Evolutionary conservation across 2,797 vertebrate species (phyloP).

Genomic region (Percopsis omiscomaycus): DNA sequence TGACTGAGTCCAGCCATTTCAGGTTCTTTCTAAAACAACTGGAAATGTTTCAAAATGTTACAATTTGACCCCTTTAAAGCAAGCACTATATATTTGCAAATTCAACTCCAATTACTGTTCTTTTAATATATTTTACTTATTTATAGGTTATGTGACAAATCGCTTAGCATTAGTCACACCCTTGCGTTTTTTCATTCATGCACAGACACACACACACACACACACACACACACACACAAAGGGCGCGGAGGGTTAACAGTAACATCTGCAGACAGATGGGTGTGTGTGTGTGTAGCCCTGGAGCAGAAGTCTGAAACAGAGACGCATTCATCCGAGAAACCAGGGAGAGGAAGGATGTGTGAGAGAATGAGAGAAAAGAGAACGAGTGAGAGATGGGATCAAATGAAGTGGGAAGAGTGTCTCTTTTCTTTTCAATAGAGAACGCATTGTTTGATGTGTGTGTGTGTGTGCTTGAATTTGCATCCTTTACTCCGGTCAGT

Average conservation of each 20-base stretch:
- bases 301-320: slow-evolving; percentile 73
- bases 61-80: too few species aligned
- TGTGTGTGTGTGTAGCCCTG: slow-evolving; percentile 66
- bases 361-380: slow-evolving; percentile 61
- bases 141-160: too few species aligned
- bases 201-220: slow-evolving; percentile 22
- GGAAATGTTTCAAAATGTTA: too few species aligned
- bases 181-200: not conserved
- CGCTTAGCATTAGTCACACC: too few species aligned
- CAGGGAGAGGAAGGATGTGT: slow-evolving; percentile 76
- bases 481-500: slow-evolving; percentile 40
- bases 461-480: slow-evolving; percentile 26
- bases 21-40: too few species aligned
- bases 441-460: slow-evolving; percentile 73
- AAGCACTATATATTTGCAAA: too few species aligned
- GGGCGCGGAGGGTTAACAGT: slow-evolving; percentile 34
- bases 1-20: too few species aligned
- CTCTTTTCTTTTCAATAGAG: slow-evolving; percentile 75
- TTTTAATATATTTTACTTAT: too few species aligned
- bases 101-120: too few species aligned
- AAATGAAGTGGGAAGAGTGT: slow-evolving; percentile 77
- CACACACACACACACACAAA: slow-evolving; percentile 7
- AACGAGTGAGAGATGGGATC: slow-evolving; percentile 68
- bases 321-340: slow-evolving; percentile 74
- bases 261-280: slow-evolving; percentile 78